Evolutionary conservation across 2,797 vertebrate genomes (phyloP).

Genomic region (Oreortyx pictus): DNA sequence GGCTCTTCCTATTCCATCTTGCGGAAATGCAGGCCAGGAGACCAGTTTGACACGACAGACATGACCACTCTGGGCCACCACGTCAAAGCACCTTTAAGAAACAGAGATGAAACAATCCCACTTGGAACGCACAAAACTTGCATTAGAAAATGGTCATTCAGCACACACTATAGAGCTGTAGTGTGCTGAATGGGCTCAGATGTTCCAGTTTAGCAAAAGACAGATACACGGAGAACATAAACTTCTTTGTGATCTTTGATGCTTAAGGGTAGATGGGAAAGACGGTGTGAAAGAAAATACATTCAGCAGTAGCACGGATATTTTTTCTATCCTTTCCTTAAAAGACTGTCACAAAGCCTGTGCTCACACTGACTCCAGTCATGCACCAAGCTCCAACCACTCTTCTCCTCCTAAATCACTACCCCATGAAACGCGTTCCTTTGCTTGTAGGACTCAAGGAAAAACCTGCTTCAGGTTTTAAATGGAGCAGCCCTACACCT

Average conservation of each 20-base stretch:
- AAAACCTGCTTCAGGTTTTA: not conserved
- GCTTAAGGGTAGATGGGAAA: not conserved
- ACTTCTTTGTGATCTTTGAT: not conserved
- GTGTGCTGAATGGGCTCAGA: not conserved
- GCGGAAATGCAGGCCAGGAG: not conserved
- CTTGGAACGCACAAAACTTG: not conserved
- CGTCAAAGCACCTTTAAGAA: not conserved
- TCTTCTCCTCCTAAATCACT: not conserved
- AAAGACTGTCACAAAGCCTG: not conserved
- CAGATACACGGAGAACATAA: not conserved
- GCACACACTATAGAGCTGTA: not conserved
- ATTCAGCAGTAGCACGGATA: not conserved
- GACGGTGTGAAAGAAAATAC: not conserved
- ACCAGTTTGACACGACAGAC: not conserved
- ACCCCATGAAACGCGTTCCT: not conserved
- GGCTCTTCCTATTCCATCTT: not conserved
- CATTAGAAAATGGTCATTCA: not conserved
- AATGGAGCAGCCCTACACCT: not conserved
- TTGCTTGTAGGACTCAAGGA: not conserved
- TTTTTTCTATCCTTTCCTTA: not conserved
- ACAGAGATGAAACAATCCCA: not conserved
- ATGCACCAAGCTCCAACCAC: not conserved
- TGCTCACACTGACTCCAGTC: not conserved
- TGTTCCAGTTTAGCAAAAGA: rapidly evolving
- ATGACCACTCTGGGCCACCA: not conserved